Conservation (phyloP, 2,797 vertebrate species). For the Hydrophis major region DNA sequence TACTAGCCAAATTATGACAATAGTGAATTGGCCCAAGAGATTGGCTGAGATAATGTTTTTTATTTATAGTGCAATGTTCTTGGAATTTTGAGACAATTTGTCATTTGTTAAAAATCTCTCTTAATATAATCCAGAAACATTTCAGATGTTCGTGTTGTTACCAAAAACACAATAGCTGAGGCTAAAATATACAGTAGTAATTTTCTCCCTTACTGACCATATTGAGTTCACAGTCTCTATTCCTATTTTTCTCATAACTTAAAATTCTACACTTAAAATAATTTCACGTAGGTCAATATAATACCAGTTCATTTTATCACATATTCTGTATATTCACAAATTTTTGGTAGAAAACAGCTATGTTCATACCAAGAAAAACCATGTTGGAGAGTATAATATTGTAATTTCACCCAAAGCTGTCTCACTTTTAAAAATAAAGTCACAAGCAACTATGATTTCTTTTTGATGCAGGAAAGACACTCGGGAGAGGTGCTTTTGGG, state of each 20-base stretch:
- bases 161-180: background rate
- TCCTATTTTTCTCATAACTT: background rate
- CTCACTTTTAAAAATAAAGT: background rate
- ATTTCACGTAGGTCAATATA: background rate
- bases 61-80: background rate
- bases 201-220: background rate
- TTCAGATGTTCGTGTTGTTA: background rate
- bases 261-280: background rate
- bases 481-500: slow-evolving; percentile 91
- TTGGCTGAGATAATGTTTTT: background rate
- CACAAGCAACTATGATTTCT: slow-evolving; percentile 24
- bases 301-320: background rate
- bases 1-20: too few species aligned
- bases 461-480: slow-evolving; percentile 81
- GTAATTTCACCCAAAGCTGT: background rate
- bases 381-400: background rate
- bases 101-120: background rate
- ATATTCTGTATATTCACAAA: background rate
- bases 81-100: background rate
- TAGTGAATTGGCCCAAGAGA: background rate
- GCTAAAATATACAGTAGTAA: background rate
- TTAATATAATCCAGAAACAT: background rate
- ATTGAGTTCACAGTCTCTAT: background rate
- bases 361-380: background rate
- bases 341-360: background rate